Conservation (phyloP, 2,797 vertebrate species). For the Poecilia velifera region DNA sequence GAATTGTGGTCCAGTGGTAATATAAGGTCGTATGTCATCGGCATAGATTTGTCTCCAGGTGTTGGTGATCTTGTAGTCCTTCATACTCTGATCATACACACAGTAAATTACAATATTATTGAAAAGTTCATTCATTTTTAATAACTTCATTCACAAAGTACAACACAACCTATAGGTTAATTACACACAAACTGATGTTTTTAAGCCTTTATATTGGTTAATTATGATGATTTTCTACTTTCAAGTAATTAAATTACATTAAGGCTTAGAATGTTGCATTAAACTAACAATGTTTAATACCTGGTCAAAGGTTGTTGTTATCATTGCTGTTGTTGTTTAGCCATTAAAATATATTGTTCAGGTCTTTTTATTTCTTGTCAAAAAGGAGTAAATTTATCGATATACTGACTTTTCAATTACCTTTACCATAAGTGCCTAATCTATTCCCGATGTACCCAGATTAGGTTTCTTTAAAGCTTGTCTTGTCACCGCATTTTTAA, state of each 20-base stretch:
- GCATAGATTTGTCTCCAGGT: neutral
- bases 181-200: too few relatives aligned
- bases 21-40: neutral
- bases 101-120: too few relatives aligned
- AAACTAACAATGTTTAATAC: neutral
- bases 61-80: neutral
- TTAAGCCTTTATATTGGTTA: too few relatives aligned
- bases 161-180: too few relatives aligned
- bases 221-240: too few relatives aligned
- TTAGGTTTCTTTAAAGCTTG: neutral
- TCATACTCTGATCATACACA: neutral
- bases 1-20: neutral
- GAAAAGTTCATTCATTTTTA: too few relatives aligned
- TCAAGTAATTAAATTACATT: neutral
- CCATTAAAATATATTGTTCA: neutral
- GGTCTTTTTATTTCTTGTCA: neutral
- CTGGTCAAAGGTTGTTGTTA: neutral
- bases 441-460: neutral
- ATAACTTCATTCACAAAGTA: too few relatives aligned
- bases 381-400: neutral
- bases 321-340: neutral
- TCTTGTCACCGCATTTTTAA: neutral
- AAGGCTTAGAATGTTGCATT: neutral
- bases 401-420: neutral
- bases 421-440: neutral